phyloP scores from a whole-genome alignment of 2,888 invertebrate genomes.

The Tupiocoris notatus region DNA sequence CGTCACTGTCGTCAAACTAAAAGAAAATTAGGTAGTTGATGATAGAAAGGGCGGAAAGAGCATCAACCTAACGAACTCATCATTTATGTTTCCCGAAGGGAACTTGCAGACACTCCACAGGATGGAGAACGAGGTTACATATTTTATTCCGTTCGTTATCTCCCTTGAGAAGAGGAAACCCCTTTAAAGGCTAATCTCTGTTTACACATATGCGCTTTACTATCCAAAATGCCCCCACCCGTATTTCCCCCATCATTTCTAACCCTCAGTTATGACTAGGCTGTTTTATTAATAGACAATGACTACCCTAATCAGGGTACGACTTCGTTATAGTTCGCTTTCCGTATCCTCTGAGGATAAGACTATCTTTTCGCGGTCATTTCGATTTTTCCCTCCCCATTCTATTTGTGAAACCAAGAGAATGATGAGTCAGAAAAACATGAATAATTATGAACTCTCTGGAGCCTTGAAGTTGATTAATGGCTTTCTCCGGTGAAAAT shows the following conservation, averaged over 20 bases:
- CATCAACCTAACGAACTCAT: neutral
- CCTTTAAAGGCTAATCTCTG: constrained; percentile 42
- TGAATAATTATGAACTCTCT: constrained; percentile 26
- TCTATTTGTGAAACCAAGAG: neutral
- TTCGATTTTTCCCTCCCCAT: too few species aligned
- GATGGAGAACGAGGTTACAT: constrained; percentile 23
- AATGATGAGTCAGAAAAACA: constrained; percentile 34
- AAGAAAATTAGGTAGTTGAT: neutral
- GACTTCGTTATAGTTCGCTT: constrained; percentile 5
- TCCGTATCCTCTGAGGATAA: neutral
- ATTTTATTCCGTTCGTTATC: constrained; percentile 41
- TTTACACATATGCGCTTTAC: constrained; percentile 44
- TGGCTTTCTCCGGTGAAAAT: constrained; percentile 17
- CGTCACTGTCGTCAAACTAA: too few species aligned
- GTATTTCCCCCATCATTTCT: neutral
- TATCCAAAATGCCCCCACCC: neutral
- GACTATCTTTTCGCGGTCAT: neutral
- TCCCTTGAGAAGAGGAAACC: constrained; percentile 31
- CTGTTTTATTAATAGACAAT: constrained; percentile 35
- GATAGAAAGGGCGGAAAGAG: neutral
- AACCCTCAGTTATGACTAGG: constrained; percentile 17
- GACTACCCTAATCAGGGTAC: constrained; percentile 26
- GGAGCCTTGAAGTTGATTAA: constrained; percentile 33
- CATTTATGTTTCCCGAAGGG: neutral
- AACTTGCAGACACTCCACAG: neutral